Evolutionary conservation across 2,888 invertebrate genomes (phyloP).

Genomic region (Operophtera brumata): DNA sequence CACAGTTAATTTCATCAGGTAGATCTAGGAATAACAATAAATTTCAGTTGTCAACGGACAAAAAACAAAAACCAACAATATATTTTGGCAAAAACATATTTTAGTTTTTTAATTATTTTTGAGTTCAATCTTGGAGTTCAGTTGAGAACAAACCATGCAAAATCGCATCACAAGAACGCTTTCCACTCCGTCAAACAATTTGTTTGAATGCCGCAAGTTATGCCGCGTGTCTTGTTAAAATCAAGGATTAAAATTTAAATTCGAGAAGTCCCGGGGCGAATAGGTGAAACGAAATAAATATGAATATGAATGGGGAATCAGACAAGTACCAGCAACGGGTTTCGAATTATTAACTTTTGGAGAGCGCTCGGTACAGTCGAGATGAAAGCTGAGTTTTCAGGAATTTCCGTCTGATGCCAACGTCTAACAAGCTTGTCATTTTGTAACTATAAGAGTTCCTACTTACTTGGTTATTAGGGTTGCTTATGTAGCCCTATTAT

Average conservation of each 20-base stretch:
- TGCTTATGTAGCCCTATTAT: too few species aligned
- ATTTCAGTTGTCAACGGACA: too few species aligned
- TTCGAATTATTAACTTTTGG: slow-evolving; percentile 77
- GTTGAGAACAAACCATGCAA: slow-evolving; percentile 35
- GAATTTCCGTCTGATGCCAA: slow-evolving; percentile 46
- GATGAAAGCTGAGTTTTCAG: slow-evolving; percentile 35
- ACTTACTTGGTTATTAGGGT: too few species aligned
- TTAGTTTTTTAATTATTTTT: too few species aligned
- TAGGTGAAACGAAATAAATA: slow-evolving; percentile 79
- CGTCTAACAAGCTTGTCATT: slow-evolving; percentile 63
- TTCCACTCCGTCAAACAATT: slow-evolving; percentile 70
- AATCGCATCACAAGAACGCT: slow-evolving; percentile 62
- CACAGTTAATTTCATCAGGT: too few species aligned
- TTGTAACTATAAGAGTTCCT: slow-evolving; percentile 46
- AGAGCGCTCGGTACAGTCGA: slow-evolving; percentile 67
- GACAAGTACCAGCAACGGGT: slow-evolving; percentile 69
- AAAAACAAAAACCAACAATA: too few species aligned
- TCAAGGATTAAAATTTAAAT: slow-evolving; percentile 75
- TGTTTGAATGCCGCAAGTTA: slow-evolving; percentile 54
- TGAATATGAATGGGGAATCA: slow-evolving; percentile 79
- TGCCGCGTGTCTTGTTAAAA: slow-evolving; percentile 72
- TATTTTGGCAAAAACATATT: too few species aligned
- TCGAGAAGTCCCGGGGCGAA: slow-evolving; percentile 62
- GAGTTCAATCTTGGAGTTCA: background rate
- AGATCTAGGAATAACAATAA: too few species aligned